phyloP scores from a whole-genome alignment of 2,113 vertebrate species.

The Rutilus rutilus region DNA sequence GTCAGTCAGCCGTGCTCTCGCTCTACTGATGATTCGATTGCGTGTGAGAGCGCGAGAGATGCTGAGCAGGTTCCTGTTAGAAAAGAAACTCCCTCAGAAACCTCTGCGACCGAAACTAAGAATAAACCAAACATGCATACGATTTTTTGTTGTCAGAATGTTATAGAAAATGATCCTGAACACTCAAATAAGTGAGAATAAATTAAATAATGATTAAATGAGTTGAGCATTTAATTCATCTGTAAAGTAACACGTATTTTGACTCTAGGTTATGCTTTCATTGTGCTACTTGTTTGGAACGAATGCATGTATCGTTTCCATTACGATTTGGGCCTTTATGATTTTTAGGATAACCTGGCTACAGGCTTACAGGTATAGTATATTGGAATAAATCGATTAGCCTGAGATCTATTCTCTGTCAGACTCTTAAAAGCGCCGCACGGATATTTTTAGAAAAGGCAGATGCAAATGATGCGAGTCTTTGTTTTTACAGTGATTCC shows the following conservation, averaged over 20 bases:
- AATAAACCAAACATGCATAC: neutral
- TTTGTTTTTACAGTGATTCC: neutral
- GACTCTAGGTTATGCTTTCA: neutral
- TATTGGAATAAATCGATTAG: neutral
- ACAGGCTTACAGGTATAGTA: neutral
- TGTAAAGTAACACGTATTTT: neutral
- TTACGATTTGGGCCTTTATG: neutral
- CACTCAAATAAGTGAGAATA: neutral
- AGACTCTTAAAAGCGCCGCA: neutral
- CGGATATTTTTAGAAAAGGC: neutral
- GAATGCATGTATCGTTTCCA: neutral
- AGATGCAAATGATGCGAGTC: neutral
- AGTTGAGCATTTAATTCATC: neutral
- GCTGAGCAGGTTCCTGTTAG: constrained; percentile 52
- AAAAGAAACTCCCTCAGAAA: constrained; percentile 51
- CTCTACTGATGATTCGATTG: neutral
- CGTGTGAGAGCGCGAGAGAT: constrained; percentile 9
- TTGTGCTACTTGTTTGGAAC: neutral
- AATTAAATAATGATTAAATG: neutral
- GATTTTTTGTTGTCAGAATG: neutral
- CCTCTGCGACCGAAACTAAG: neutral
- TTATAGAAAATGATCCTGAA: neutral
- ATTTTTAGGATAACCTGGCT: neutral
- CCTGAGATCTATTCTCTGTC: too few species aligned
- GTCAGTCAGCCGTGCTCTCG: neutral